These are phyloP conservation scores for Noctua janthina DNA, from an alignment of 2,888 invertebrate species.

Conservation along the genomic window DNA sequence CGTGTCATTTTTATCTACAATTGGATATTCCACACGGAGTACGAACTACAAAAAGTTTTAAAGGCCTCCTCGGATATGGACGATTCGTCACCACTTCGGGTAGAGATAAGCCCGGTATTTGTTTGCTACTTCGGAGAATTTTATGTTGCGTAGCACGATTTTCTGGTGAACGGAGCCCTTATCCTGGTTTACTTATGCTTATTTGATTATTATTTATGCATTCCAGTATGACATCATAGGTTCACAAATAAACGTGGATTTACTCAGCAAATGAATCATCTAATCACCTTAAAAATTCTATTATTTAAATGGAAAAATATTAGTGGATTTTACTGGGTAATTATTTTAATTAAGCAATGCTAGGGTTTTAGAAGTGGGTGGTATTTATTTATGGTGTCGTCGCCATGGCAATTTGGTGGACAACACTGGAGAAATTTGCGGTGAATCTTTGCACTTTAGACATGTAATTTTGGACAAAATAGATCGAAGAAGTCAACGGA, in stretches of 20 bases:
- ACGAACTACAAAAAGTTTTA: conserved; percentile 8
- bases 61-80: conserved; percentile 1
- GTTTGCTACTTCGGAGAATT: conserved; percentile 1
- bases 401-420: not conserved
- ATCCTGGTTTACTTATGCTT: not conserved
- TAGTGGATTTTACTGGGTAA: not conserved
- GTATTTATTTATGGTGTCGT: too few relatives aligned
- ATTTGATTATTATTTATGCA: not conserved
- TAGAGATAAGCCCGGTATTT: not conserved
- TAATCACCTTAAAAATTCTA: not conserved
- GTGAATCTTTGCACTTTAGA: not conserved
- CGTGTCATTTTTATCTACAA: conserved; percentile 47
- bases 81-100: conserved; percentile 14
- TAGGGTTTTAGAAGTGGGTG: not conserved
- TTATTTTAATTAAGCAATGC: too few relatives aligned
- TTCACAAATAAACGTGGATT: not conserved
- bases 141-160: not conserved
- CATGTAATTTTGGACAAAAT: not conserved
- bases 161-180: not conserved
- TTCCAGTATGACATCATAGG: not conserved
- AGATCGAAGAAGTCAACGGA: not conserved
- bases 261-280: not conserved
- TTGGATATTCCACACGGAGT: conserved; percentile 16
- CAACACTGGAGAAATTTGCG: not conserved
- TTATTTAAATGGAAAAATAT: not conserved